Base-by-base conservation (phyloP, 2,888 invertebrate genomes). In the Tubulanus polymorphus region DNA sequence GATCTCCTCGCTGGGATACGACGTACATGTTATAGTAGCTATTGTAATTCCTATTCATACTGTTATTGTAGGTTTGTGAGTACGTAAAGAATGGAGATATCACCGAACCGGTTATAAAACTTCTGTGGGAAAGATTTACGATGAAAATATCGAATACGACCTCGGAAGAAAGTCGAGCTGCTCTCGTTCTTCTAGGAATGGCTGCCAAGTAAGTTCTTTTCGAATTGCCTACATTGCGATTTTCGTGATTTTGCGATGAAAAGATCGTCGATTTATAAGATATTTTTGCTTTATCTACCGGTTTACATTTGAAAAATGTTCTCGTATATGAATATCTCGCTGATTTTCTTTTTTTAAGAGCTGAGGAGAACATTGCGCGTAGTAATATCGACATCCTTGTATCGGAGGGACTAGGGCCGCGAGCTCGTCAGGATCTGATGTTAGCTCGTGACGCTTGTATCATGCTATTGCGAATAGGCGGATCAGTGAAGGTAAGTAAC, bases 51-150 rank as follows among this genome's bases (percentile, higher is more conserved):
- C n/a, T n/a, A n/a, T n/a, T n/a, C n/a, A n/a, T n/a, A n/a, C n/a
- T n/a, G n/a, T 2, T 51, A 25, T 57, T 58, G 3, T 61, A 79
- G 76, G 67, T 89, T 45, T 75, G 81, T 15, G 84, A 86, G 70
- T 86, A 88, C 83, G 82, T 85, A 2, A 74, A 78, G 48, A 80
- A 81, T 30, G 84, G 83, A 3, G 83, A 84, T 41, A 78, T 88
- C 10, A 83, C 84, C 63, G 81, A 81, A 29, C 61, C 58, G 50
- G 71, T 80, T 18, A 70, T 75, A 47, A 74, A 91, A 84, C 85
- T 90, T 12, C 81, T 94, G 57, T 94, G 92, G 88, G 89, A 92
- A 78, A 86, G 86, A 47, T 91, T 90, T 73, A 85, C 90, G 0
- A 67, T 70, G 64, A 84, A 88, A 68, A 87, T 88, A 12, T 85